A percentile compares a stretch with the other conserved stretches of the same genome.
Evolutionary conservation across 2,888 invertebrate species (phyloP).

Genomic region (Himalopsyche tibetana): DNA sequence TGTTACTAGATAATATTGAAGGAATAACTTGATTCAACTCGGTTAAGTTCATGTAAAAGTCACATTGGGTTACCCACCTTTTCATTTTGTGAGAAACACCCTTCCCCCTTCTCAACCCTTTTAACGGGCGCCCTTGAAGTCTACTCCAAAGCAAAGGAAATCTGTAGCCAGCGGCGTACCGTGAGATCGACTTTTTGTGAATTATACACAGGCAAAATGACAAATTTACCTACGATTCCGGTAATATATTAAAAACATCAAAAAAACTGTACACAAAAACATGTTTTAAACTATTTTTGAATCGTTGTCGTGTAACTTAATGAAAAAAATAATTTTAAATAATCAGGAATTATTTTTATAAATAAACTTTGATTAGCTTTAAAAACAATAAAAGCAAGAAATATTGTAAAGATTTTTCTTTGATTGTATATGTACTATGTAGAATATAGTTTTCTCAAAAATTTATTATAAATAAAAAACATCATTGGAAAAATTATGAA

Average conservation of each 20-base stretch:
- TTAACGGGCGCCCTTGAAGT: conserved; percentile 27
- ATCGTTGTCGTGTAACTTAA: too few relatives aligned
- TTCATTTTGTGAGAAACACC: conserved; percentile 29
- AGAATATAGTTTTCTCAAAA: too few relatives aligned
- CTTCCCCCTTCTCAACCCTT: conserved; percentile 8
- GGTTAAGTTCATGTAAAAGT: neutral
- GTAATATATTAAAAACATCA: neutral
- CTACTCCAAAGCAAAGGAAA: conserved; percentile 20
- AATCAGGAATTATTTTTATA: too few relatives aligned
- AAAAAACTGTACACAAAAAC: neutral
- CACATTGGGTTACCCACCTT: neutral
- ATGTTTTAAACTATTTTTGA: too few relatives aligned
- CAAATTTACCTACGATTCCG: neutral
- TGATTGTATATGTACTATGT: too few relatives aligned
- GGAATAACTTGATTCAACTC: neutral
- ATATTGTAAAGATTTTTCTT: too few relatives aligned
- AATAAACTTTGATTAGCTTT: too few relatives aligned
- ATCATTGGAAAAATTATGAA: too few relatives aligned
- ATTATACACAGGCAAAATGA: neutral
- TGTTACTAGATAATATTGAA: too few relatives aligned
- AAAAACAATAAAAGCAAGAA: too few relatives aligned
- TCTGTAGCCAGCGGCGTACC: conserved; percentile 13
- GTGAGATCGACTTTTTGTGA: neutral
- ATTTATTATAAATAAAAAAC: too few relatives aligned
- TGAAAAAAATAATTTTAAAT: too few relatives aligned